Percentiles rank a stretch among this genome's conserved stretches.
Conservation (phyloP, 2,888 invertebrate species). For the Drosophila buzzatii region DNA sequence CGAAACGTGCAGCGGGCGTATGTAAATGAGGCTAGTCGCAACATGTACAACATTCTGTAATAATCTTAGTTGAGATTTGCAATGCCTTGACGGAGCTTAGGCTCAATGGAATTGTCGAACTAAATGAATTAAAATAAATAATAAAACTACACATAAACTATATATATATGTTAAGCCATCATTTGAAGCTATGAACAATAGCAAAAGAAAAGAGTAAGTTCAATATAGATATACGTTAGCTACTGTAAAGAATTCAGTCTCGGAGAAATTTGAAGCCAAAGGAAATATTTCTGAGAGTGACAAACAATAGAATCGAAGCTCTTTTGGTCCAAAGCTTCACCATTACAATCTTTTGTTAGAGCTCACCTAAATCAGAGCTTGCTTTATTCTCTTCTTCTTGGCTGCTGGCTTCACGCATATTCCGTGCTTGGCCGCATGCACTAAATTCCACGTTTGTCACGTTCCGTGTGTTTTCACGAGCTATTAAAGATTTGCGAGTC, state of each 20-base stretch:
- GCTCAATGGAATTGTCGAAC: background rate
- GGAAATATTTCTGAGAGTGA: background rate
- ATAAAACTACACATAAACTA: too few species aligned
- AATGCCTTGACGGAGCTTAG: background rate
- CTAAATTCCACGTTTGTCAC: slow-evolving; percentile 51
- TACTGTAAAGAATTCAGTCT: too few species aligned
- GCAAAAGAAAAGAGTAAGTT: too few species aligned
- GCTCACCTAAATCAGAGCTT: background rate
- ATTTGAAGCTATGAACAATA: too few species aligned
- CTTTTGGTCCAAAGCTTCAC: background rate
- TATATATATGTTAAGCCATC: too few species aligned
- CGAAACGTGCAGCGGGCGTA: slow-evolving; percentile 10
- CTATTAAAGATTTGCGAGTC: slow-evolving; percentile 65
- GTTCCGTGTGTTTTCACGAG: slow-evolving; percentile 67
- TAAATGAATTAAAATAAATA: too few species aligned
- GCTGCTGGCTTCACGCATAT: background rate
- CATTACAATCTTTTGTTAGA: background rate
- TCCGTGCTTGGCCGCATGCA: slow-evolving; percentile 12
- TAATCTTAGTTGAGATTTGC: slow-evolving; percentile 30
- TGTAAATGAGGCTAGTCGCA: slow-evolving; percentile 29
- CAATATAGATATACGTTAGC: too few species aligned
- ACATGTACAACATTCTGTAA: slow-evolving; percentile 36
- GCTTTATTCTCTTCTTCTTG: background rate
- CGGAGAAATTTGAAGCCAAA: background rate
- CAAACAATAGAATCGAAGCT: background rate